Conservation (phyloP, 2,797 vertebrate species). For the Notolabrus celidotus region DNA sequence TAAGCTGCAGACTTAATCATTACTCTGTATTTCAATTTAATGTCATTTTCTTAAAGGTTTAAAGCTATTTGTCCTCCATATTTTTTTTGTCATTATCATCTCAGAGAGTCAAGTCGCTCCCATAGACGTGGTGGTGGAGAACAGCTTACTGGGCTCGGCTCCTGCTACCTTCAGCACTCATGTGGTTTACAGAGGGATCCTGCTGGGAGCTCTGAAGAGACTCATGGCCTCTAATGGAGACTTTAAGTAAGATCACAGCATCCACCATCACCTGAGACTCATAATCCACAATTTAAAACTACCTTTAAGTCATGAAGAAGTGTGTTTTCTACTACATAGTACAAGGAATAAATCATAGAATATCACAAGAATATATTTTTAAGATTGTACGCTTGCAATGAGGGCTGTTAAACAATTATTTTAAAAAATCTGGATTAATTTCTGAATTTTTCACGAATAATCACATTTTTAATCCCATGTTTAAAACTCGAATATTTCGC, state of each 20-base stretch:
- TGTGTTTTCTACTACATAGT: too few relatives aligned
- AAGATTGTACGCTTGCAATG: too few relatives aligned
- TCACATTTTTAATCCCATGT: too few relatives aligned
- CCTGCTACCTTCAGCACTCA: constrained; percentile 34
- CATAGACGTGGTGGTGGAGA: constrained; percentile 54
- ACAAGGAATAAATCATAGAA: too few relatives aligned
- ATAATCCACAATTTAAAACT: too few relatives aligned
- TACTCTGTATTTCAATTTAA: not conserved
- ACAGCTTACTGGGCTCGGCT: constrained; percentile 2
- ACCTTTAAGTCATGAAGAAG: too few relatives aligned
- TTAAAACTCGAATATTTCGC: not conserved
- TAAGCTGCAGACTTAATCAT: constrained; percentile 10
- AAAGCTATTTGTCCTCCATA: not conserved
- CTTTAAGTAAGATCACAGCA: constrained; percentile 66
- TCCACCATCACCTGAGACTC: not conserved
- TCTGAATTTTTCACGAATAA: too few relatives aligned
- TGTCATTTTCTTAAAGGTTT: not conserved
- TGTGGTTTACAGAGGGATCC: constrained; percentile 48
- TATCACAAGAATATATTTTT: too few relatives aligned
- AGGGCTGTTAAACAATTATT: too few relatives aligned
- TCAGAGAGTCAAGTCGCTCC: not conserved
- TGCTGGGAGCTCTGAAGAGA: constrained; percentile 64
- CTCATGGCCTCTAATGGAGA: constrained; percentile 23
- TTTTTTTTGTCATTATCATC: not conserved
- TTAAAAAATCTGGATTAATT: too few relatives aligned